These are phyloP conservation scores for Piscicola geometra DNA, from an alignment of 2,888 invertebrate species.

Conservation along the genomic window DNA sequence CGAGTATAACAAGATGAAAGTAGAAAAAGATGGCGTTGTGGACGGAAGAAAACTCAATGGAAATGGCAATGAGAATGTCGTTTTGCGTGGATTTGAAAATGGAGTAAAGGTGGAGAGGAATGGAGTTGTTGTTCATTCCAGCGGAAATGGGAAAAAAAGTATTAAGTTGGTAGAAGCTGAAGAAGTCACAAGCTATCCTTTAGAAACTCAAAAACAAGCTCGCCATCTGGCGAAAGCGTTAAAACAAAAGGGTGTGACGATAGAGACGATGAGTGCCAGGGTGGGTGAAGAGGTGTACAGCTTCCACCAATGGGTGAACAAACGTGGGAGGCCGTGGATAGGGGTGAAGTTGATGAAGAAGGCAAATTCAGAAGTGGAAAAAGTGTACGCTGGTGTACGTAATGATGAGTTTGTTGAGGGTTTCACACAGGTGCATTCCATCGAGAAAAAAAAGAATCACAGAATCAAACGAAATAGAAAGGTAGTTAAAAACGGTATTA, in stretches of 20 bases:
- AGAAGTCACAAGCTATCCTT: not conserved
- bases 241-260: not conserved
- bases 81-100: too few species aligned
- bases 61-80: too few species aligned
- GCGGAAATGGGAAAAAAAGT: too few species aligned
- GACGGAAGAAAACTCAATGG: too few species aligned
- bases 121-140: too few species aligned
- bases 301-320: not conserved
- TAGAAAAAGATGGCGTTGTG: too few species aligned
- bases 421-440: not conserved
- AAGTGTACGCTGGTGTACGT: not conserved
- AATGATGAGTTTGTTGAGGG: not conserved
- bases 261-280: not conserved
- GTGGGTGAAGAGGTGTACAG: not conserved
- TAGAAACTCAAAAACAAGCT: not conserved
- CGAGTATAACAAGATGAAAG: too few species aligned
- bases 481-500: too few species aligned
- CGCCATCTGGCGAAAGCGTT: not conserved
- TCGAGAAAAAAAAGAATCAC: not conserved
- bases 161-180: too few species aligned
- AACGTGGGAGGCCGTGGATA: not conserved
- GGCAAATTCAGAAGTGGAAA: not conserved
- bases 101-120: too few species aligned
- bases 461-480: too few species aligned
- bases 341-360: slow-evolving; percentile 10